Base-by-base conservation (phyloP, 2,888 invertebrate genomes). In the Bombylius discolor region DNA sequence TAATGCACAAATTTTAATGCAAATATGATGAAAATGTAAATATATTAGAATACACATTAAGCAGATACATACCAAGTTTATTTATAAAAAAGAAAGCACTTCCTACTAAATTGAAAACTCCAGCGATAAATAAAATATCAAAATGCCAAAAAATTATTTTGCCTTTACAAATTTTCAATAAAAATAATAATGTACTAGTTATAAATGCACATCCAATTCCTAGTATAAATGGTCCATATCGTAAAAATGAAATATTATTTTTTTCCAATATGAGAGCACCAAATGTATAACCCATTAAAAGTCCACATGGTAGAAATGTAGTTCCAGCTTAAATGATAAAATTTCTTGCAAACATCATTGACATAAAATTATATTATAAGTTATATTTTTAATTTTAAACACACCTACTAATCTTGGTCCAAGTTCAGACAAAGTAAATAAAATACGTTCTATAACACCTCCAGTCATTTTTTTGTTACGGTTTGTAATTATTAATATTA, bases 31-130 rank as follows among this genome's bases (percentile, higher is more conserved):
- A 46, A 57, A 48, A 31, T 39, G 33, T 47, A n/a, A 23, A 23
- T 23, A 23, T 3, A 3, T 23, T 23, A 2, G 23, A 47, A 34
- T 12, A 33, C 9, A 33, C 33, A 12, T 33, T 36, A 36, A 50
- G 5, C 23, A 33, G 39, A 51, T 44, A 32, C 23, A 69, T 58
- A 70, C 70, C 70, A 53, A 64, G 62, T 32, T 66, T 65, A 58
- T 68, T 64, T 47, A 65, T 68, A 61, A 70, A 70, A 59, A 68
- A 70, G 57, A 70, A 71, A 45, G 68, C 66, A 54, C 71, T 69
- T n/a, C 66, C 67, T 12, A 70, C 57, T 31, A 70, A 59, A 65
- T 68, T 64, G 52, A 69, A 65, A 5, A 56, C 59, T 5, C 60
- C 66, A 0, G 67, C 67, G 5, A 51, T 58, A 5, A 70, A 39